phyloP scores from a whole-genome alignment of 2,888 invertebrate species.

The Drosophila fungiperda region DNA sequence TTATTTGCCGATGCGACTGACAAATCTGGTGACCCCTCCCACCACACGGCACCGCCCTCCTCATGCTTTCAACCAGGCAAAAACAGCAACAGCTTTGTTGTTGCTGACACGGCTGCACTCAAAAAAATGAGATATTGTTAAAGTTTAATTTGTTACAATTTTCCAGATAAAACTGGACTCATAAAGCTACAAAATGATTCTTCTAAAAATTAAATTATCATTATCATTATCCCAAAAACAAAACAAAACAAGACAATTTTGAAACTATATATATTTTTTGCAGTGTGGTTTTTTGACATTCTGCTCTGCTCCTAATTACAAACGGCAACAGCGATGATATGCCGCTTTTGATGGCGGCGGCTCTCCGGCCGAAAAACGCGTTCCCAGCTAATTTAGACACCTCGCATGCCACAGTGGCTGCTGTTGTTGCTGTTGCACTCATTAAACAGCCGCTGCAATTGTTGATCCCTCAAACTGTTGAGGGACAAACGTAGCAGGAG shows the following conservation, averaged over 20 bases:
- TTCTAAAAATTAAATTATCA: not conserved
- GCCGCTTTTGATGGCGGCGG: slow-evolving; percentile 71
- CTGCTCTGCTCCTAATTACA: slow-evolving; percentile 69
- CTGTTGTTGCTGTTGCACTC: slow-evolving; percentile 51
- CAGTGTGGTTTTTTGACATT: slow-evolving; percentile 48
- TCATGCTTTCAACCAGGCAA: not conserved
- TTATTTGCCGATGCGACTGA: slow-evolving; percentile 61
- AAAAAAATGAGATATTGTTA: not conserved
- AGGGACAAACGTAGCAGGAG: slow-evolving; percentile 7
- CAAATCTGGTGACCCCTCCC: slow-evolving; percentile 32
- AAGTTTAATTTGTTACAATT: not conserved
- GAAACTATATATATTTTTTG: not conserved
- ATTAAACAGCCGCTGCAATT: slow-evolving; percentile 66
- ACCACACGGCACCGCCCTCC: slow-evolving; percentile 1
- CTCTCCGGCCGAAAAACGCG: slow-evolving; percentile 72
- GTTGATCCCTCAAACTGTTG: slow-evolving; percentile 58
- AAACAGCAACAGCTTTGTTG: slow-evolving; percentile 20
- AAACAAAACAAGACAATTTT: not conserved
- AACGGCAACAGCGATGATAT: slow-evolving; percentile 49
- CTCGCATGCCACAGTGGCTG: slow-evolving; percentile 69
- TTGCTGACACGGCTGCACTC: slow-evolving; percentile 10
- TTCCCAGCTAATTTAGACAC: slow-evolving; percentile 81
- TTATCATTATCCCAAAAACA: not conserved
- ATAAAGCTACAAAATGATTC: not conserved
- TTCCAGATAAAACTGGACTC: not conserved